Evolutionary conservation across 2,113 vertebrate genomes (phyloP), one percentile per base, ranked within the genome.

Genomic region (Gallinago paraguaiae): DNA sequence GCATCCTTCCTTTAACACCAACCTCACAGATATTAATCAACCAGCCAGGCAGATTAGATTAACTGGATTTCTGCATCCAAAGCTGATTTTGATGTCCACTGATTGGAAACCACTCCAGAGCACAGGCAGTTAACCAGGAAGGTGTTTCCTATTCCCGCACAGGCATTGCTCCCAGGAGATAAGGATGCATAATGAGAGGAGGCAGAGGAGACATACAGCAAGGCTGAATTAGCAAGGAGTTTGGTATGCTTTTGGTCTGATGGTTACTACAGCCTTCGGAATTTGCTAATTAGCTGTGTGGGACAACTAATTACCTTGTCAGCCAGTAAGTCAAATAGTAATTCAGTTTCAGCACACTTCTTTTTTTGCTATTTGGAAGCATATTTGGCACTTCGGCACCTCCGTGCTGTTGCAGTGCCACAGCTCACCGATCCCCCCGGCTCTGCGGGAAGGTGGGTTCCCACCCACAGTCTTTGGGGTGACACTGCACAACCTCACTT

Each of bases 241-340:
- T 90, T 19, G 82, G 37, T 67, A 43, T 88, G 86, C 63, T 39
- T 86, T 46, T 80, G 91, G 63, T 88, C 83, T 84, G 82, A n/a
- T 35, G 33, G 86, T 94, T 95, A 74, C 86, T 72, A 43, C 72
- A 89, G 88, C 65, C 86, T 86, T 60, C 92, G 95, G 77, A 96
- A 95, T 96, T 92, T 90, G 72, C 48, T 92, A 86, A 95, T 96
- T 63, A 93, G 60, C 77, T 86, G 60, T 75, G 72, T 88, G 51
- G 77, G 61, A 83, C 64, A 89, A 54, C 80, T 92, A 71, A 87
- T 93, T 95, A 86, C 92, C 91, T 92, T 60, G 39, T 89, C 94
- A 93, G 27, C 27, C 51, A 75, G 68, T 41, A 88, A 95, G 60
- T 83, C 59, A 86, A 78, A 75, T 23, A 70, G 37, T 63, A 85